These are phyloP conservation scores for Muraenolepis orangiensis DNA, from an alignment of 2,797 vertebrate species.

Conservation along the genomic window DNA sequence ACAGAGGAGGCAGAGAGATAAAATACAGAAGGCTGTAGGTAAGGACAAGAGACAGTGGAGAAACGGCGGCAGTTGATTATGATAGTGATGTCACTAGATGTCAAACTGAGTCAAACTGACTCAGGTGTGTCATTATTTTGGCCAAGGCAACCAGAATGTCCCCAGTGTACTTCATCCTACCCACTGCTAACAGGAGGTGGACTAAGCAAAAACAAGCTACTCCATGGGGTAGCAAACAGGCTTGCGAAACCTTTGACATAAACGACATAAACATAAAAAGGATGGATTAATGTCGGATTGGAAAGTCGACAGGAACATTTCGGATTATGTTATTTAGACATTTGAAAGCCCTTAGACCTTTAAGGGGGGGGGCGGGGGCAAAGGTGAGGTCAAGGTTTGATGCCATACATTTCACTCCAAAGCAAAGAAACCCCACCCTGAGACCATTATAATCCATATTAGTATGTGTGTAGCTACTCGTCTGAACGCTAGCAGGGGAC, in stretches of 20 bases:
- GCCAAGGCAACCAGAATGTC: slow-evolving; percentile 11
- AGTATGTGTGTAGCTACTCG: slow-evolving; percentile 10
- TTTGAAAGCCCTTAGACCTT: no score
- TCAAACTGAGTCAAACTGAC: not conserved
- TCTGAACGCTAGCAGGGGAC: slow-evolving; percentile 17
- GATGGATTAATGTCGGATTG: slow-evolving; percentile 16
- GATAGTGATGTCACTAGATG: not conserved
- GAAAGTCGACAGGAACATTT: not conserved
- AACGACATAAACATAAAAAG: slow-evolving; percentile 24
- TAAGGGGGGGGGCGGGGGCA: no score
- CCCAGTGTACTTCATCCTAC: slow-evolving; percentile 1
- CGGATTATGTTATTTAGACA: not conserved
- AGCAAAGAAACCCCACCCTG: slow-evolving; percentile 27
- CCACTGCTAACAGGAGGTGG: slow-evolving; percentile 23
- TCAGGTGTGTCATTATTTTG: slow-evolving; percentile 22
- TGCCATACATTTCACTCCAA: slow-evolving; percentile 34
- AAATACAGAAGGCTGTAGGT: not conserved
- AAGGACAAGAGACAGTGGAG: not conserved
- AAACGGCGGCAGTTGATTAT: not conserved
- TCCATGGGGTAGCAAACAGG: slow-evolving; percentile 25
- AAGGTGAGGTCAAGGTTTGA: slow-evolving; percentile 30
- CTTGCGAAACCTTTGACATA: slow-evolving; percentile 28
- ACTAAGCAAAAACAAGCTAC: slow-evolving; percentile 28
- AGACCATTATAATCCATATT: slow-evolving; percentile 18
- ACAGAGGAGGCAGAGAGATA: not conserved